Conservation (phyloP, 92 coral and sea anemone genomes). For the Scolanthus callimorphus region DNA sequence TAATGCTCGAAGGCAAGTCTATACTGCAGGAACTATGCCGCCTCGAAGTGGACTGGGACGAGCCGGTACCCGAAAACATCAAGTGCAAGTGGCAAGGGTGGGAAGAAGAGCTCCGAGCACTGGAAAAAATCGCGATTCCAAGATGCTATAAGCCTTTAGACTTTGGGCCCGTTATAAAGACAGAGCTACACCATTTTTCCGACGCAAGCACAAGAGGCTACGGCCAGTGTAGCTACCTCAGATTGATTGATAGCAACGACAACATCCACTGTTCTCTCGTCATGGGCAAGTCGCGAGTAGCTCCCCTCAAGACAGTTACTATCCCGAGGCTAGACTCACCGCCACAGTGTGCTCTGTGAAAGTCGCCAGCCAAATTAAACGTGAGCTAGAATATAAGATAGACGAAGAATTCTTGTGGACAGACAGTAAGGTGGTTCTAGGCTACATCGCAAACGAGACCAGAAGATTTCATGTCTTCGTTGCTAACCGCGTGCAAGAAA, state of each 20-base stretch:
- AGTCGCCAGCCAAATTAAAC: conserved; percentile 14
- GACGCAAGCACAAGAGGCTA: conserved; percentile 43
- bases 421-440: conserved; percentile 46
- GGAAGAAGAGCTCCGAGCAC: conserved; percentile 11
- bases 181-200: conserved; percentile 42
- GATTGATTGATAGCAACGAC: conserved; percentile 16
- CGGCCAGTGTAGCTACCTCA: conserved; percentile 44
- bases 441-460: conserved; percentile 41
- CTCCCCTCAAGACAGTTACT: conserved; percentile 30
- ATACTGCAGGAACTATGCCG: conserved; percentile 29
- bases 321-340: conserved; percentile 39
- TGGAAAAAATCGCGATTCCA: conserved; percentile 14
- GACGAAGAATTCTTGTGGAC: conserved; percentile 32
- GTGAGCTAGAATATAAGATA: conserved; percentile 7
- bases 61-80: conserved; percentile 5
- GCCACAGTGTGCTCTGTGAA: conserved; percentile 29
- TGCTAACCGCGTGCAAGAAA: no score
- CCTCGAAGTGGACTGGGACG: conserved; percentile 15
- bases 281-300: conserved; percentile 33
- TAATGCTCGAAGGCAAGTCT: conserved; percentile 21
- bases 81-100: conserved; percentile 13
- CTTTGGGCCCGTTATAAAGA: conserved; percentile 21
- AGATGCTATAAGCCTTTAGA: conserved; percentile 34
- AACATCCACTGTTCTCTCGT: conserved; percentile 38
- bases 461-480: no score